These are phyloP conservation scores for Sarcophaga caerulescens DNA, from an alignment of 2,888 invertebrate species.

Conservation along the genomic window DNA sequence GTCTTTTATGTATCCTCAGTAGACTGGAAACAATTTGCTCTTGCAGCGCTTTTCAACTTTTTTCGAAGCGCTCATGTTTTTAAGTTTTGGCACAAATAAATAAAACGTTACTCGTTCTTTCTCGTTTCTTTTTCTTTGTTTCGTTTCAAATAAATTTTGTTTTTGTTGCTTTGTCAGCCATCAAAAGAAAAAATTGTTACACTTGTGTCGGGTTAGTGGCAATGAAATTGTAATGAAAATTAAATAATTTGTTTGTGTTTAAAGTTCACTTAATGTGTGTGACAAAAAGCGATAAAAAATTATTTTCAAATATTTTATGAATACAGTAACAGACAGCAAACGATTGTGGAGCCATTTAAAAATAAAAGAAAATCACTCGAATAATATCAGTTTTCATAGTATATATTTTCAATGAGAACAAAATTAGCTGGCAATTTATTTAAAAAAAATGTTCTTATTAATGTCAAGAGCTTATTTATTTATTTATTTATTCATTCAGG, in stretches of 20 bases:
- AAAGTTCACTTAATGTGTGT: neutral
- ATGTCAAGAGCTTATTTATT: too few species aligned
- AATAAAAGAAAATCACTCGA: too few species aligned
- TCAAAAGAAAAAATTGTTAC: constrained; percentile 15
- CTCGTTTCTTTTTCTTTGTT: too few species aligned
- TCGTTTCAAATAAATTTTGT: constrained; percentile 2
- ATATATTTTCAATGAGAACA: too few species aligned
- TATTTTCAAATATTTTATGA: neutral
- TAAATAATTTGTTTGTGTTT: neutral
- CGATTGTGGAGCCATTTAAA: neutral
- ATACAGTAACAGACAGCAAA: neutral
- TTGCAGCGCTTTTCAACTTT: neutral
- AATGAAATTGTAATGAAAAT: constrained; percentile 29
- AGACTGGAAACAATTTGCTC: constrained; percentile 61
- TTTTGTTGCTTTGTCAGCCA: constrained; percentile 4
- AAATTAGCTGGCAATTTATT: too few species aligned
- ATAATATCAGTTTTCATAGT: too few species aligned
- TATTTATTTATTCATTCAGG: too few species aligned
- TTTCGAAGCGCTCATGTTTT: neutral
- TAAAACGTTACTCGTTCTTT: neutral
- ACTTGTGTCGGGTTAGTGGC: constrained; percentile 15
- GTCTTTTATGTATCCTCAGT: constrained; percentile 61
- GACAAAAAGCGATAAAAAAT: neutral
- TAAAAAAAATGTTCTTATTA: too few species aligned
- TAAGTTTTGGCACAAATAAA: constrained; percentile 11